A percentile compares a stretch with the other conserved stretches of the same genome.
Evolutionary conservation across 1,140 invertebrate genomes (phyloP).

Genomic region (Meloidogyne exigua): DNA sequence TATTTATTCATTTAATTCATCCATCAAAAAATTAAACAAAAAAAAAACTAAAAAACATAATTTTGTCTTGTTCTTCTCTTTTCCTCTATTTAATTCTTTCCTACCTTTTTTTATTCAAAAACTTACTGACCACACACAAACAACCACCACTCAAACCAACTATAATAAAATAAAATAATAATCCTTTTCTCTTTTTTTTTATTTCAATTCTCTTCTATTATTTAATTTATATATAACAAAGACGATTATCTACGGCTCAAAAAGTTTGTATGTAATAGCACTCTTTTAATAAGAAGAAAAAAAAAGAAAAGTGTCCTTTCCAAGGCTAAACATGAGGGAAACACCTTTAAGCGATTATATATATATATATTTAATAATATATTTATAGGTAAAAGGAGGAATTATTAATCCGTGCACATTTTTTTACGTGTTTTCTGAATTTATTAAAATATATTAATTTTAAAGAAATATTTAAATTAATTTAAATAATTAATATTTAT

Average conservation of each 20-base stretch:
- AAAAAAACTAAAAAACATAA: background rate
- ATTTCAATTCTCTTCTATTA: background rate
- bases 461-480: no score
- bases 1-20: slow-evolving; percentile 5
- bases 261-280: background rate
- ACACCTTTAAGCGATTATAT: background rate
- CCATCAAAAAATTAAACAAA: background rate
- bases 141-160: background rate
- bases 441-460: no score
- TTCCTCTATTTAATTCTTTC: background rate
- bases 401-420: background rate
- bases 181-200: background rate
- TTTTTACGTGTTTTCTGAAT: background rate
- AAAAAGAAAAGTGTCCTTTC: background rate
- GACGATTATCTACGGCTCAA: slow-evolving; percentile 4
- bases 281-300: no score
- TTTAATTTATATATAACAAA: background rate
- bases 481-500: no score
- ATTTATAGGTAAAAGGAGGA: background rate
- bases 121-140: background rate
- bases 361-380: background rate
- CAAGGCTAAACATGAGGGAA: background rate
- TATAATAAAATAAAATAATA: no score
- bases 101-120: background rate
- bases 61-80: background rate